phyloP scores from a whole-genome alignment of 2,888 invertebrate genomes.

The Euplagia quadripunctaria region DNA sequence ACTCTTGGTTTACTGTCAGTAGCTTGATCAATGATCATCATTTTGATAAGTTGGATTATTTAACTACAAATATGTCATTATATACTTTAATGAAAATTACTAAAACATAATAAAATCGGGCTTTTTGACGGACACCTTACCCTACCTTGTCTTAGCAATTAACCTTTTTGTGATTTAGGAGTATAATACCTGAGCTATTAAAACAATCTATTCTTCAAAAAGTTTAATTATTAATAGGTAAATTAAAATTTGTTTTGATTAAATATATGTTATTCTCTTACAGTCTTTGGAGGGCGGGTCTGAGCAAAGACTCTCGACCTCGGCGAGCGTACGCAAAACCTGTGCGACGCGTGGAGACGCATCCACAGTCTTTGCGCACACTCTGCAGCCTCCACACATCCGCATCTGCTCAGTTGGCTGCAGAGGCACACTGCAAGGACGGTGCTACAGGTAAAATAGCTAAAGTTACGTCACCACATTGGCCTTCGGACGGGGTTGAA shows the following conservation, averaged over 20 bases:
- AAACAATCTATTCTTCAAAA: not conserved
- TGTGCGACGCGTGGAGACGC: slow-evolving; percentile 79
- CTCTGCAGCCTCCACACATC: slow-evolving; percentile 73
- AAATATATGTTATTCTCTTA: not conserved
- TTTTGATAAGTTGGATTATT: no score
- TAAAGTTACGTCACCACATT: no score
- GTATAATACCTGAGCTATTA: no score
- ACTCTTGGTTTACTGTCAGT: no score
- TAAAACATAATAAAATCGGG: no score
- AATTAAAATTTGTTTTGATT: not conserved
- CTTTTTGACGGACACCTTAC: no score
- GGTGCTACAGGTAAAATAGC: slow-evolving; percentile 69
- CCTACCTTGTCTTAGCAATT: no score
- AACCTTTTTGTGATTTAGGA: no score
- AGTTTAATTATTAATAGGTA: not conserved
- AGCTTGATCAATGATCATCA: no score
- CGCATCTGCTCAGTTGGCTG: slow-evolving; percentile 75
- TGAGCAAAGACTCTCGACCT: slow-evolving; percentile 66
- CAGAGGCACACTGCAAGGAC: slow-evolving; percentile 76
- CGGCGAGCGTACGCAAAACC: slow-evolving; percentile 67
- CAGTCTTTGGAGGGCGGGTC: slow-evolving; percentile 76
- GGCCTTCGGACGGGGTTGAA: no score
- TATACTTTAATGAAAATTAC: no score
- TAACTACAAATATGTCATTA: no score
- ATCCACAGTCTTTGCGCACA: slow-evolving; percentile 78